Evolutionary conservation across 2,888 invertebrate genomes (phyloP).

Genomic region (Agriotes lineatus): DNA sequence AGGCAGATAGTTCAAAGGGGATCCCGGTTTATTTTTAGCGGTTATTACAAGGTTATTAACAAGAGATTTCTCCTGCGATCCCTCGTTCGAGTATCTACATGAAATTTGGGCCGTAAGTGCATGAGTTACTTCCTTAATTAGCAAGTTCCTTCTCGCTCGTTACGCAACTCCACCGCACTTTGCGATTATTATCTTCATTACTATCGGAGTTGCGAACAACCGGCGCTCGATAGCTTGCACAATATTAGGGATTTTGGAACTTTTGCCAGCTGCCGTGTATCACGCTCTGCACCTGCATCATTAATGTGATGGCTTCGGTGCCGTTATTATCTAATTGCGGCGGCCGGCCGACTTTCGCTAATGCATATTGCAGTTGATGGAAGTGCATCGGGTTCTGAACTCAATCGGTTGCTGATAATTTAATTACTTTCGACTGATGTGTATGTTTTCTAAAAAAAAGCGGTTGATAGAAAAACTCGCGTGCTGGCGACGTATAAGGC

Average conservation of each 20-base stretch:
- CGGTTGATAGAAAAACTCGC: no score
- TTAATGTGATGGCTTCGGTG: not conserved
- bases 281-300: conserved; percentile 3
- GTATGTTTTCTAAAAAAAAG: no score
- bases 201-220: conserved; percentile 37
- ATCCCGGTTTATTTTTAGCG: not conserved
- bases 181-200: conserved; percentile 41
- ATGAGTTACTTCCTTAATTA: conserved; percentile 41
- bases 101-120: conserved; percentile 30
- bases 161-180: conserved; percentile 37
- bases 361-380: conserved; percentile 11
- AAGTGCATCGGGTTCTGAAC: no score
- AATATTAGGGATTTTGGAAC: conserved; percentile 30
- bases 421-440: no score
- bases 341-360: not conserved
- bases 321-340: conserved; percentile 12
- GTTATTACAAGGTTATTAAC: conserved; percentile 11
- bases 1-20: not conserved
- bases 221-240: conserved; percentile 38
- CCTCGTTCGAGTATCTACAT: conserved; percentile 12
- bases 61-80: conserved; percentile 8
- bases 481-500: no score
- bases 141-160: conserved; percentile 36
- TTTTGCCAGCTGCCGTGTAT: conserved; percentile 16
- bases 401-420: no score